Evolutionary conservation across 2,113 vertebrate genomes (phyloP).

Genomic region (Bambusicola thoracicus): DNA sequence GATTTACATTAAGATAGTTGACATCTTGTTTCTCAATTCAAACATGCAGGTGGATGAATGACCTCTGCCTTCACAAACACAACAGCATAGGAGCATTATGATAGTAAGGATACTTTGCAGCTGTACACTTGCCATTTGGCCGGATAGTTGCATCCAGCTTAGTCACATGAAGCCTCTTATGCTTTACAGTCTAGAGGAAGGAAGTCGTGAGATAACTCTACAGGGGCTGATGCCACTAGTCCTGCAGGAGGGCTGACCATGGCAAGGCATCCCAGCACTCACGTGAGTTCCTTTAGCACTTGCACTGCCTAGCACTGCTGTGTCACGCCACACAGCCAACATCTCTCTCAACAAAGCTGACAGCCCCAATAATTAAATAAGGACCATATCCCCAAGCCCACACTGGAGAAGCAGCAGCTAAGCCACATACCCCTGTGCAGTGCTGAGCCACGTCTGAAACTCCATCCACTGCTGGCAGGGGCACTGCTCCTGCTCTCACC

Average conservation of each 20-base stretch:
- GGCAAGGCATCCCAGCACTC: neutral
- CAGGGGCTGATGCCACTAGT: neutral
- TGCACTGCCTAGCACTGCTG: neutral
- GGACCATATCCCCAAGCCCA: neutral
- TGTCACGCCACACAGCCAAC: neutral
- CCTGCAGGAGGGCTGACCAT: neutral
- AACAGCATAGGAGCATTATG: neutral
- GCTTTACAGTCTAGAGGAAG: conserved; percentile 12
- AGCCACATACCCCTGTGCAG: fast-evolving
- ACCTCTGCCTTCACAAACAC: neutral
- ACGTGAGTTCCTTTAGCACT: neutral
- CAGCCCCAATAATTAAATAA: neutral
- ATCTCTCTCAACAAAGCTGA: neutral
- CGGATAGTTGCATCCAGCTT: neutral
- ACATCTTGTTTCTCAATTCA: neutral
- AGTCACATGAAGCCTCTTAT: conserved; percentile 31
- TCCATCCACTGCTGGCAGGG: neutral
- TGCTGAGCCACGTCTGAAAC: neutral
- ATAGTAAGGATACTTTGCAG: neutral
- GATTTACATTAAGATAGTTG: neutral
- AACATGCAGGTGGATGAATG: neutral
- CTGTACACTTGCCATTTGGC: neutral
- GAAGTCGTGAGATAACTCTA: conserved; percentile 10
- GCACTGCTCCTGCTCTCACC: neutral
- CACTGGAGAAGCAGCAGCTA: neutral